A percentile compares a stretch with the other conserved stretches of the same genome.
Conservation (phyloP, 2,797 vertebrate genomes). For the Pangasius sanitwongsei region DNA sequence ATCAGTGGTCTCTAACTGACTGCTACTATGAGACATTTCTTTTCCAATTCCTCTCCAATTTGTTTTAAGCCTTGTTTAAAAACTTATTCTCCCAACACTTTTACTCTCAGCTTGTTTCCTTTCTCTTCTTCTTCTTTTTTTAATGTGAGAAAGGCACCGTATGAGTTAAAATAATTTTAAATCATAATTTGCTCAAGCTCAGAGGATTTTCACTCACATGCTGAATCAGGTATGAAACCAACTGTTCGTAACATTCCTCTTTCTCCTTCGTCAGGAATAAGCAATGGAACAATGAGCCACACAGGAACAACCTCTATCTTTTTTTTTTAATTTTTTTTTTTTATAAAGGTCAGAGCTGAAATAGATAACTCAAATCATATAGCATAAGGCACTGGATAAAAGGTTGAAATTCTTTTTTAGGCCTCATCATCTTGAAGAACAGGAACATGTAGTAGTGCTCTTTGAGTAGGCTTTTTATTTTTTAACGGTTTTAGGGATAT, state of each 20-base stretch:
- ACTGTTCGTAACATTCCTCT: neutral
- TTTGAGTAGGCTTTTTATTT: neutral
- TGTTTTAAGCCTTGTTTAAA: neutral
- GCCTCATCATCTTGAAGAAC: neutral
- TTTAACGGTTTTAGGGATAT: neutral
- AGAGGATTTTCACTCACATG: neutral
- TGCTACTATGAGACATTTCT: neutral
- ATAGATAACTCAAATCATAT: slow-evolving; percentile 2
- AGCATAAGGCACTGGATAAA: neutral
- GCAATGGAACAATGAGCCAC: neutral
- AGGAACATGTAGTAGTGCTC: too few species aligned
- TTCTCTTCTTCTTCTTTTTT: neutral
- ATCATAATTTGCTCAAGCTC: neutral
- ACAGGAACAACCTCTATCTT: neutral
- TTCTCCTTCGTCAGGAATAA: neutral
- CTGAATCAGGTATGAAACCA: neutral
- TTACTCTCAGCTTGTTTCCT: neutral
- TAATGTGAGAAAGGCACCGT: neutral
- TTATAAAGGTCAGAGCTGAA: slow-evolving; percentile 4
- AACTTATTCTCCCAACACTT: neutral
- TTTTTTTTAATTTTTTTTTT: neutral
- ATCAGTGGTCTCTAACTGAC: neutral
- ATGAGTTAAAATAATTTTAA: neutral
- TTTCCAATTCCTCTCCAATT: neutral
- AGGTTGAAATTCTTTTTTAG: neutral